A percentile compares a stretch with the other conserved stretches of the same genome.
These are phyloP conservation scores for Blennius ocellaris DNA, from an alignment of 2,113 vertebrate species.

Conservation along the genomic window DNA sequence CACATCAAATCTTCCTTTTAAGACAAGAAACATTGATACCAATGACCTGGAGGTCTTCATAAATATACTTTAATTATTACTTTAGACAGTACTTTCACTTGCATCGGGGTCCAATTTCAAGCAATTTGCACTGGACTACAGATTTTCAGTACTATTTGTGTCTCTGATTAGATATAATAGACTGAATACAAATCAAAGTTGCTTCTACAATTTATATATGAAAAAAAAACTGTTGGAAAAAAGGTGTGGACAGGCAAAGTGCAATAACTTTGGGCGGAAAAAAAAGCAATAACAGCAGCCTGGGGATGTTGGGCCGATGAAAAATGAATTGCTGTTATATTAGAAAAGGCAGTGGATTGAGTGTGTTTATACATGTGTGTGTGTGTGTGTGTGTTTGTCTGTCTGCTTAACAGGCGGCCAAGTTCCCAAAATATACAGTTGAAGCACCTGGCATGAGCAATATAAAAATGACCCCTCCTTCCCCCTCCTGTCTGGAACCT, in stretches of 20 bases:
- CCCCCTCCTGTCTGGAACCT: slow-evolving; percentile 40
- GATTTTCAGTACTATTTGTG: no score
- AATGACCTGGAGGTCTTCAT: no score
- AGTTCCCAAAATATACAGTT: slow-evolving; percentile 53
- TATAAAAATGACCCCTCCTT: slow-evolving; percentile 36
- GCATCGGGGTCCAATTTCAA: no score
- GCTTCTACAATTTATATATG: slow-evolving; percentile 75
- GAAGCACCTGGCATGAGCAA: slow-evolving; percentile 62
- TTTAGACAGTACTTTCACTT: no score
- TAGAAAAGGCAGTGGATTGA: slow-evolving; percentile 73
- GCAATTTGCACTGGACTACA: no score
- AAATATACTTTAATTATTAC: no score
- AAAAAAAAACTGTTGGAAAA: neutral
- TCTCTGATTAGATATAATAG: neutral
- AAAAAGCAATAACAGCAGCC: neutral
- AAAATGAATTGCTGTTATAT: slow-evolving; percentile 82
- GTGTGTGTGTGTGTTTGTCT: slow-evolving; percentile 22
- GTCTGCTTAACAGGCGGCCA: slow-evolving; percentile 13
- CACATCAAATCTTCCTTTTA: no score
- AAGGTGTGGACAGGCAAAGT: neutral
- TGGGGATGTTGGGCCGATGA: slow-evolving; percentile 6
- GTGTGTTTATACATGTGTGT: neutral
- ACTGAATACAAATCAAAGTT: slow-evolving; percentile 26
- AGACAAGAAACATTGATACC: no score
- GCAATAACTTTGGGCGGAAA: neutral